Evolutionary conservation across 1,140 invertebrate species (phyloP).

Genomic region (Scaptomyza hsui): DNA sequence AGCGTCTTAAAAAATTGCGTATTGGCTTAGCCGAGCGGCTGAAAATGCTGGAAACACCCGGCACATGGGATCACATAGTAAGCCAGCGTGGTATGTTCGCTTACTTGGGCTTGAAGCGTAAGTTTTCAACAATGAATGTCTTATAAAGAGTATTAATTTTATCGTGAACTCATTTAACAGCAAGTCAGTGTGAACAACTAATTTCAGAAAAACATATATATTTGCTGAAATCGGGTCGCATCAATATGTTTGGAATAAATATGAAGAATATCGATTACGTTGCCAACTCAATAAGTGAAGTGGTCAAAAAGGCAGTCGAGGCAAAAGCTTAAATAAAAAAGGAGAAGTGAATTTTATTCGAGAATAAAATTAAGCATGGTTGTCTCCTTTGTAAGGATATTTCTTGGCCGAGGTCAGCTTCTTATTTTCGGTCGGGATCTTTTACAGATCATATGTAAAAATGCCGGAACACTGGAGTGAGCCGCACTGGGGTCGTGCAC

Average conservation of each 20-base stretch:
- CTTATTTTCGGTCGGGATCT: no score
- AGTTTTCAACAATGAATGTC: no score
- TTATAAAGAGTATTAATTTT: neutral
- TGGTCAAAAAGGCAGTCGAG: constrained; percentile 89
- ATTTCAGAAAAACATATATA: constrained; percentile 79
- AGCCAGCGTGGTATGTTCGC: constrained; percentile 99
- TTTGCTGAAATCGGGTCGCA: constrained; percentile 98
- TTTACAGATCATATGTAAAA: no score
- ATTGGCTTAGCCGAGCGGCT: constrained; percentile 90
- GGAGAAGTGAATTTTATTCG: neutral
- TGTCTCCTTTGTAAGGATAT: no score
- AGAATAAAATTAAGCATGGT: no score
- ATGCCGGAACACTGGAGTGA: no score
- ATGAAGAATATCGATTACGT: constrained; percentile 97
- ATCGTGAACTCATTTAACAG: neutral
- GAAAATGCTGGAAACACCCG: constrained; percentile 91
- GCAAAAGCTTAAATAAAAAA: neutral
- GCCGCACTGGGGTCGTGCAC: no score
- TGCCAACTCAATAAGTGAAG: constrained; percentile 93
- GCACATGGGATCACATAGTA: constrained; percentile 97
- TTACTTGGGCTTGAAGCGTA: constrained; percentile 91
- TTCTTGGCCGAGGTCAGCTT: no score
- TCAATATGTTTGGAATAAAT: constrained; percentile 97
- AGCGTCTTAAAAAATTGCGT: constrained; percentile 96
- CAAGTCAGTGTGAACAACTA: constrained; percentile 18